Evolutionary conservation across 2,888 invertebrate species (phyloP).

Genomic region (Coelinius sp.): DNA sequence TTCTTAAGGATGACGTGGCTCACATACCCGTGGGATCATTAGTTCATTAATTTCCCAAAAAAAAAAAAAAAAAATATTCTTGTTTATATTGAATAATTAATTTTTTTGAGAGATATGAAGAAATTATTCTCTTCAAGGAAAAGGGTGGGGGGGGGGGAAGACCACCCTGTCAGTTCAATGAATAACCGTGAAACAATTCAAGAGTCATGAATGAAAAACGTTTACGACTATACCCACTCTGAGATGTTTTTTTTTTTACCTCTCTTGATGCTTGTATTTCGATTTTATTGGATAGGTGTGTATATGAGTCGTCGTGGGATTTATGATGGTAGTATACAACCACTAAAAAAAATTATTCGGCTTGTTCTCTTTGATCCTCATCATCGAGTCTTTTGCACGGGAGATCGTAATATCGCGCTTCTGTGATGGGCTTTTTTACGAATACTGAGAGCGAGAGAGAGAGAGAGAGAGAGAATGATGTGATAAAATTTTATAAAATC

Average conservation of each 20-base stretch:
- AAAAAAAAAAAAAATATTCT: not conserved
- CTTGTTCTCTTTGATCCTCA: conserved; percentile 57
- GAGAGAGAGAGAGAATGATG: too few species aligned
- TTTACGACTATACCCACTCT: conserved; percentile 53
- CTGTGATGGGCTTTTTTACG: conserved; percentile 17
- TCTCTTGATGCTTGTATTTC: conserved; percentile 61
- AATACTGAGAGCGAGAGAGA: too few species aligned
- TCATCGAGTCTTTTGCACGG: conserved; percentile 5
- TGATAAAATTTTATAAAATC: too few species aligned
- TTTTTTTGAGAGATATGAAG: not conserved
- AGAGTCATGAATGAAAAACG: conserved; percentile 60
- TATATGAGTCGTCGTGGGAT: conserved; percentile 43
- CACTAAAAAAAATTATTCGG: conserved; percentile 56
- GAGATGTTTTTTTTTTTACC: conserved; percentile 32
- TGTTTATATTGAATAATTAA: not conserved
- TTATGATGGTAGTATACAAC: conserved; percentile 53
- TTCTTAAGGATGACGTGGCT: not conserved
- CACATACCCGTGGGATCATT: not conserved
- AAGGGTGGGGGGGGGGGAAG: not conserved
- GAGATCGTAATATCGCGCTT: not conserved
- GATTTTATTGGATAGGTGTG: conserved; percentile 60
- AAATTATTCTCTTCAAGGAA: not conserved
- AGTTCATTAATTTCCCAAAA: not conserved
- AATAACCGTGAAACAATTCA: conserved; percentile 16
- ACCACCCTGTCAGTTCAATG: not conserved